Evolutionary conservation across 1,140 invertebrate species (phyloP).

Genomic region (Caenorhabditis briggsae): DNA sequence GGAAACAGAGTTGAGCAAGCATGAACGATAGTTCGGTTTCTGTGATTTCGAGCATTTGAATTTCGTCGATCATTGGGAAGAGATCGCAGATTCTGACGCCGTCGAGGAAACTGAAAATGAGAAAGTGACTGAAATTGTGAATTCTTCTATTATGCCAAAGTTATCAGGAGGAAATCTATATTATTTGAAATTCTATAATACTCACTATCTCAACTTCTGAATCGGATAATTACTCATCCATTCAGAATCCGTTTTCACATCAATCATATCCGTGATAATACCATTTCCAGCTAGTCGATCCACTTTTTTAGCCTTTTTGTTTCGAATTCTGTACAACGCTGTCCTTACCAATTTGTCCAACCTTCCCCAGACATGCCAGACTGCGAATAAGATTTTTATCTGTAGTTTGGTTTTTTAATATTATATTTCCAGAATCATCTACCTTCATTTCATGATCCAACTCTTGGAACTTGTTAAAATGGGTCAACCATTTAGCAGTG

Average conservation of each 20-base stretch:
- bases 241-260: neutral
- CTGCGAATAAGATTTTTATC: neutral
- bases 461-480: slow-evolving; percentile 29
- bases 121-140: too few species aligned
- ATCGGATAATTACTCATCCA: slow-evolving; percentile 36
- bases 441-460: neutral
- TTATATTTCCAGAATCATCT: neutral
- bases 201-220: slow-evolving; percentile 34
- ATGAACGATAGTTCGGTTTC: slow-evolving; percentile 30
- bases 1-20: slow-evolving; percentile 11
- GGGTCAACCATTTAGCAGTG: slow-evolving; percentile 28
- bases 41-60: slow-evolving; percentile 8
- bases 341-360: slow-evolving; percentile 19
- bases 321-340: neutral
- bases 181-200: too few species aligned
- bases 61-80: neutral
- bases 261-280: slow-evolving; percentile 7
- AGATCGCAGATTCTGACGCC: neutral
- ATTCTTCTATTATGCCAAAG: too few species aligned
- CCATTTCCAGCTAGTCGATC: slow-evolving; percentile 18
- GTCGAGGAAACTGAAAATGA: slow-evolving; percentile 4
- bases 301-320: neutral
- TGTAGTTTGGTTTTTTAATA: neutral
- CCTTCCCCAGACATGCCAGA: slow-evolving; percentile 35
- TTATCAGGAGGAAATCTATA: too few species aligned